Evolutionary conservation across 2,888 invertebrate genomes (phyloP).

Genomic region (Aporophyla nigra): DNA sequence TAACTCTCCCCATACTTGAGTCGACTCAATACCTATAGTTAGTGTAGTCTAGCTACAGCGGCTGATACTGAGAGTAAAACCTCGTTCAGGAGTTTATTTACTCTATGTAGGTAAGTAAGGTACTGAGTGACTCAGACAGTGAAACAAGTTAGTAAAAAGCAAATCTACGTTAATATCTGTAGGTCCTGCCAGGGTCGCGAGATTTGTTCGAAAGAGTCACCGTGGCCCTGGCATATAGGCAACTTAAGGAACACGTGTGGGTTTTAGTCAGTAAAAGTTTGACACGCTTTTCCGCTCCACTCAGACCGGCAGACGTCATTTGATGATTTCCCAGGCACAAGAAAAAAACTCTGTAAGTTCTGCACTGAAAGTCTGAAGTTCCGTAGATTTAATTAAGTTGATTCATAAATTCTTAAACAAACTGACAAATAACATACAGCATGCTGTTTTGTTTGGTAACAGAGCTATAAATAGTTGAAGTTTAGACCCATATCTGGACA

Average conservation of each 20-base stretch:
- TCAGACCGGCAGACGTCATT: no score
- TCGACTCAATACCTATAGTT: constrained; percentile 2
- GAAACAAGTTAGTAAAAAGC: neutral
- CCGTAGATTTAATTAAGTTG: neutral
- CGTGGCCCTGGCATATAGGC: no score
- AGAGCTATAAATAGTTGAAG: constrained; percentile 78
- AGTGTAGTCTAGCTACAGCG: neutral
- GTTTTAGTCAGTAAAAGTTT: no score
- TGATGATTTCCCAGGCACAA: no score
- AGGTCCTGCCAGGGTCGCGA: no score
- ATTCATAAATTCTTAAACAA: constrained; percentile 13
- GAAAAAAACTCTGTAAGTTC: neutral
- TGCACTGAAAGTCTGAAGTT: neutral
- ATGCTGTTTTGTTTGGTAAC: constrained; percentile 70
- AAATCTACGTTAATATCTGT: neutral
- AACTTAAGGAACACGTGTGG: no score
- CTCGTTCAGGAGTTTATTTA: constrained; percentile 27
- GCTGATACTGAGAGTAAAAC: constrained; percentile 4
- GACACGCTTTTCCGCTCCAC: no score
- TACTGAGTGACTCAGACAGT: constrained; percentile 1
- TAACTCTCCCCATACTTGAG: neutral
- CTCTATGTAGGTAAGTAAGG: neutral
- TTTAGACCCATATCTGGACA: constrained; percentile 76
- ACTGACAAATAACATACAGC: constrained; percentile 19
- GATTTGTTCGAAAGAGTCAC: no score